Percentiles rank a stretch among this genome's conserved stretches.
phyloP scores from a whole-genome alignment of 2,113 vertebrate species.

The Ochotona curzoniae region DNA sequence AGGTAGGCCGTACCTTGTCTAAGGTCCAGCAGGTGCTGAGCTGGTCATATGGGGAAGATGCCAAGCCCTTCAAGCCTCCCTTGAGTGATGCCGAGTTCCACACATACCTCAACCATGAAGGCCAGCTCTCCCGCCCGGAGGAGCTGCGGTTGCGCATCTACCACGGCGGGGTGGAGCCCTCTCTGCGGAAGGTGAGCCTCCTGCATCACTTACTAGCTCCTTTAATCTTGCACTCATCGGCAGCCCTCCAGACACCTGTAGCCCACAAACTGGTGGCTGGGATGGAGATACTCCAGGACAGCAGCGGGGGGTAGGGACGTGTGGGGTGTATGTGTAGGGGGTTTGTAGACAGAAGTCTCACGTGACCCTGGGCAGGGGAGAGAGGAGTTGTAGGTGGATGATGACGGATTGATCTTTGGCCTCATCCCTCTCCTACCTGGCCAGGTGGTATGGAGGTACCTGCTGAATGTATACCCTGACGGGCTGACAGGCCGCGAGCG shows the following conservation, averaged over 20 bases:
- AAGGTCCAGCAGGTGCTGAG: conserved; percentile 93
- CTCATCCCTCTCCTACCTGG: not conserved
- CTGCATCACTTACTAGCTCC: not conserved
- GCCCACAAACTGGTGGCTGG: not conserved
- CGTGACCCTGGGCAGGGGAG: no score
- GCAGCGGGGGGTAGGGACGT: not conserved
- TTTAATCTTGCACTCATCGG: not conserved
- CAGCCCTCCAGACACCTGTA: not conserved
- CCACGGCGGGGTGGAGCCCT: conserved; percentile 94
- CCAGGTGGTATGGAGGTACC: conserved; percentile 96
- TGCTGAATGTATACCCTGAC: conserved; percentile 95
- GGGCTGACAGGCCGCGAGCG: conserved; percentile 93
- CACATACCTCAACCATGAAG: conserved; percentile 92
- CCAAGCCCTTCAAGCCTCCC: conserved; percentile 94
- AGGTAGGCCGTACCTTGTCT: conserved; percentile 93
- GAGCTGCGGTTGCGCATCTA: conserved; percentile 94
- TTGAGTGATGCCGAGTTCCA: conserved; percentile 93
- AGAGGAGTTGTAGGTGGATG: not conserved
- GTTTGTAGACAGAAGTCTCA: not conserved
- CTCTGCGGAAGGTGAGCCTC: conserved; percentile 90
- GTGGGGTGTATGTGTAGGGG: no score
- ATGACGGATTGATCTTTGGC: not conserved
- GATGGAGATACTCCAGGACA: not conserved
- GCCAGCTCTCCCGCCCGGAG: conserved; percentile 92
- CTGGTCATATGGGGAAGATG: conserved; percentile 94